Base-by-base conservation (phyloP, 2,888 invertebrate species). In the Fragum sueziense region DNA sequence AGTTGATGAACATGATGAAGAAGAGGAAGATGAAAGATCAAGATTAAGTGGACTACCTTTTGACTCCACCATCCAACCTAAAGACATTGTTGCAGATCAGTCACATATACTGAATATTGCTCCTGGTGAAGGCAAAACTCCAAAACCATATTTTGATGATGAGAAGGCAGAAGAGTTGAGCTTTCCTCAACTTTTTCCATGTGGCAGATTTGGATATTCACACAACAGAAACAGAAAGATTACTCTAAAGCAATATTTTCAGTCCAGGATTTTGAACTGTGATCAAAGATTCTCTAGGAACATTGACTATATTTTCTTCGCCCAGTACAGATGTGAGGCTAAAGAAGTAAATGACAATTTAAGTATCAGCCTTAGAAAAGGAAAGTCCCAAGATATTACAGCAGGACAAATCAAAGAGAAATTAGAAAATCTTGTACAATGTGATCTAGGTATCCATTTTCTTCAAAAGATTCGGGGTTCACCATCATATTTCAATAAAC, bases 401-500 rank as follows among this genome's bases (percentile, higher is more conserved):
- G 85, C 80, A 72, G 79, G 76, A 22, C 14, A 67, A 11, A n/a
- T 67, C 9, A 67, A 75, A 70, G 75, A 75, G 20, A 78, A 72
- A 70, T 25, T 77, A 22, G 54, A 34, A 20, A 41, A 69, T 9
- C 37, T 77, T 59, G 68, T 78, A 41, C 54, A 73, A 52, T 75
- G 61, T 67, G 77, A 85, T 70, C 59, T 77, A 6, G 84, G 79
- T 34, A 73, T 78, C 29, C 78, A 82, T 61, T 85, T 85, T 52
- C 67, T 84, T 33, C 79, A 82, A 65, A 86, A 80, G 54, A 74
- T 86, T 22, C 65, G 82, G 59, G 78, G 76, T 20, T 79, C 85
- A 29, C 88, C 86, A 22, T 75, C 84, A 37, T 86, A 84, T 74
- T 87, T 84, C 76, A 74, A 82, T 37, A 82, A 78, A 72, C 59